Percentiles rank a stretch among this genome's conserved stretches.
Evolutionary conservation across 2,113 vertebrate genomes (phyloP).

Genomic region (Morone saxatilis): DNA sequence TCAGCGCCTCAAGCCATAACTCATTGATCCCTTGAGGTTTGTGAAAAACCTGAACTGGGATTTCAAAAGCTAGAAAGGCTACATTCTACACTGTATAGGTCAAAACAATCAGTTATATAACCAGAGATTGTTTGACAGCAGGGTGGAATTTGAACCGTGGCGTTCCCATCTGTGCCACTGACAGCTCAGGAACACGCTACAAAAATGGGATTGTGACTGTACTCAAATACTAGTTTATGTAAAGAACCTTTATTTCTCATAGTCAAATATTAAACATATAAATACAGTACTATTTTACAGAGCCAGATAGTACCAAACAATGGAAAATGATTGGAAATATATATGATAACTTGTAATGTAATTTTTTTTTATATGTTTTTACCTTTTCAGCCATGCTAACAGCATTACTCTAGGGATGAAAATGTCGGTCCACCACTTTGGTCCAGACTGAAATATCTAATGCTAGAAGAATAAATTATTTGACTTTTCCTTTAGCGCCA

Average conservation of each 20-base stretch:
- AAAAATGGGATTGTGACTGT: not conserved
- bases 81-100: conserved; percentile 23
- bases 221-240: conserved; percentile 40
- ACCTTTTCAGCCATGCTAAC: too few relatives aligned
- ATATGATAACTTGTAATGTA: too few relatives aligned
- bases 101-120: conserved; percentile 55
- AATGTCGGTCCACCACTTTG: too few relatives aligned
- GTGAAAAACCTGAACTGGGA: conserved; percentile 31
- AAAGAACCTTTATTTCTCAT: conserved; percentile 35
- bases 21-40: conserved; percentile 60
- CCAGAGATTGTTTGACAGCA: conserved; percentile 38
- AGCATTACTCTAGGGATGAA: too few relatives aligned
- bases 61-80: conserved; percentile 52
- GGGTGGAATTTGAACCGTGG: not conserved
- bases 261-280: conserved; percentile 10
- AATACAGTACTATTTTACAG: not conserved
- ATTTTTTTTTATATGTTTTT: too few relatives aligned
- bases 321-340: too few relatives aligned
- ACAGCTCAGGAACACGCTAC: not conserved
- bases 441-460: too few relatives aligned
- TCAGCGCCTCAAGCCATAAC: conserved; percentile 27
- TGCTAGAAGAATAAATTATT: too few relatives aligned
- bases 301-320: not conserved
- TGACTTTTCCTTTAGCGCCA: too few relatives aligned
- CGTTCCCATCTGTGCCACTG: not conserved